phyloP scores from a whole-genome alignment of 2,113 vertebrate genomes.

The Phoxinus phoxinus region DNA sequence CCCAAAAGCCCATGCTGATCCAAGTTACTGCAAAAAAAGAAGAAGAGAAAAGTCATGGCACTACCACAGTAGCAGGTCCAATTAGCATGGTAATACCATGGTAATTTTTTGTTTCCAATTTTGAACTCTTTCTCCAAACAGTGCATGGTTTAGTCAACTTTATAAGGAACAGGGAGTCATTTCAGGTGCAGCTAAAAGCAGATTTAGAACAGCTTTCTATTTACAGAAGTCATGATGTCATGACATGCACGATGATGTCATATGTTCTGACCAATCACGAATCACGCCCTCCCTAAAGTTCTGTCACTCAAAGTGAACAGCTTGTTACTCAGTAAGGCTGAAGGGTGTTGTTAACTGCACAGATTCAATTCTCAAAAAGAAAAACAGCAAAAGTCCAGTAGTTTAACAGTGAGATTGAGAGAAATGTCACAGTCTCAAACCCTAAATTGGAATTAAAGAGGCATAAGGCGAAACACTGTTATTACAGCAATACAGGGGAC shows the following conservation, averaged over 20 bases:
- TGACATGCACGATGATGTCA: not conserved
- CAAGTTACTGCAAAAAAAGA: not conserved
- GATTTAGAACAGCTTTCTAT: not conserved
- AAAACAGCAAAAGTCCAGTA: not conserved
- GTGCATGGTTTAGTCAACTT: not conserved
- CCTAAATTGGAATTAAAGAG: conserved; percentile 29
- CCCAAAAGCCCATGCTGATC: not conserved
- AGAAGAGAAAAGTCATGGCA: not conserved
- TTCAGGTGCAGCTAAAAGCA: not conserved
- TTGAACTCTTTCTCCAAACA: not conserved
- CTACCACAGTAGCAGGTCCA: not conserved
- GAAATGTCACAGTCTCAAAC: conserved; percentile 36
- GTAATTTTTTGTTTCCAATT: not conserved
- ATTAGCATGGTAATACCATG: not conserved
- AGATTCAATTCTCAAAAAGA: not conserved
- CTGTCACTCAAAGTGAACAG: conserved; percentile 7
- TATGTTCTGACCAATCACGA: conserved; percentile 1
- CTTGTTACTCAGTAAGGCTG: conserved; percentile 52
- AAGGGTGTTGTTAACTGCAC: conserved; percentile 43
- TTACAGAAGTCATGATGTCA: conserved; percentile 23
- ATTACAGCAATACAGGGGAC: not conserved
- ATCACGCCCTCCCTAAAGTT: not conserved
- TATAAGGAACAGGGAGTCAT: not conserved
- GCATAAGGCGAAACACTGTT: conserved; percentile 15
- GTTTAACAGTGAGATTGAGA: conserved; percentile 15